Conservation (phyloP, 2,797 vertebrate species). For the Spatula clypeata region DNA sequence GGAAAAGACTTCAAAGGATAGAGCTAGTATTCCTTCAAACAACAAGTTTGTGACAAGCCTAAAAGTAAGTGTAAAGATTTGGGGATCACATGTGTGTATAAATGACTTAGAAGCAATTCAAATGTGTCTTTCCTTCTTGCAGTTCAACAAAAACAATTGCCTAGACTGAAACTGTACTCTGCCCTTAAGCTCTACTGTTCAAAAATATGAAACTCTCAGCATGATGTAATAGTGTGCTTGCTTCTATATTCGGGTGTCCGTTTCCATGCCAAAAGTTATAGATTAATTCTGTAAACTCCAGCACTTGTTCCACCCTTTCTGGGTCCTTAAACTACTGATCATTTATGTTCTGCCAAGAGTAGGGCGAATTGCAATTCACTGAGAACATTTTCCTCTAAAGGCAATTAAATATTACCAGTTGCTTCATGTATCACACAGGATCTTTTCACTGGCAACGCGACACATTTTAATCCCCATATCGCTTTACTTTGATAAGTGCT, state of each 20-base stretch:
- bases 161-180: not conserved
- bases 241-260: not conserved
- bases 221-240: not conserved
- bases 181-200: not conserved
- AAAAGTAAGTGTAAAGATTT: not conserved
- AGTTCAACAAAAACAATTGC: constrained; percentile 22
- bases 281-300: constrained; percentile 25
- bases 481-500: not conserved
- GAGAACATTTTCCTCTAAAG: constrained; percentile 5
- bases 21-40: not conserved
- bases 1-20: not conserved
- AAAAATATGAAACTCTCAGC: constrained; percentile 44
- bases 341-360: not conserved
- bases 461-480: constrained; percentile 22
- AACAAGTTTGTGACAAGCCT: not conserved
- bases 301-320: not conserved
- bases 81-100: not conserved
- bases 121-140: not conserved
- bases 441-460: not conserved
- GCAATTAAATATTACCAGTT: not conserved
- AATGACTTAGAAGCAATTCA: constrained; percentile 40
- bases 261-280: constrained; percentile 35
- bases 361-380: not conserved
- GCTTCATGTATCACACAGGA: not conserved
- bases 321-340: not conserved